phyloP scores from a whole-genome alignment of 2,113 vertebrate genomes.

The Hippocampus zosterae region DNA sequence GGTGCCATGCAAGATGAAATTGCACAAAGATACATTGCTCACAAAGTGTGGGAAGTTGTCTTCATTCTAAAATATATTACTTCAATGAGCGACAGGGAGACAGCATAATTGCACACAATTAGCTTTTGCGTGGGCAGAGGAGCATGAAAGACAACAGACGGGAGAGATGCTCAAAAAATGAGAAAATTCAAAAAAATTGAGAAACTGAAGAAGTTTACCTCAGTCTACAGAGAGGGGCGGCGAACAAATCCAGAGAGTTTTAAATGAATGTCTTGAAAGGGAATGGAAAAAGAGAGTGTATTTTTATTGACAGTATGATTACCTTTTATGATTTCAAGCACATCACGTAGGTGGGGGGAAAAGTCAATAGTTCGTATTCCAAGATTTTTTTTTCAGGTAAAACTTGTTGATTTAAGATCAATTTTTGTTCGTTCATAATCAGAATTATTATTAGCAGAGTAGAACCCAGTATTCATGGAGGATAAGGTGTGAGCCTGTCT shows the following conservation, averaged over 20 bases:
- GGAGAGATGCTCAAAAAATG: conserved; percentile 36
- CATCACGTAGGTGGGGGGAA: no score
- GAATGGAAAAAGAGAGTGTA: conserved; percentile 1
- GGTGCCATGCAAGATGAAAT: conserved; percentile 23
- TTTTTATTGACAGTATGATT: neutral
- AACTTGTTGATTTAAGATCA: neutral
- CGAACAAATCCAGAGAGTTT: conserved; percentile 16
- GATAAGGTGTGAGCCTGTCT: no score
- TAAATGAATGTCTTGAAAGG: conserved; percentile 22
- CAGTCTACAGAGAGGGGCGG: neutral
- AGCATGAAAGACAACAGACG: conserved; percentile 37
- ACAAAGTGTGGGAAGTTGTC: conserved; percentile 37
- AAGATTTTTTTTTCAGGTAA: neutral
- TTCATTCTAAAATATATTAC: conserved; percentile 43
- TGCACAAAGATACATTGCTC: conserved; percentile 39
- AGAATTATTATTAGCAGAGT: no score
- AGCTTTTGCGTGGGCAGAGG: conserved; percentile 52
- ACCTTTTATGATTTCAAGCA: neutral
- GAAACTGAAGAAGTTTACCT: conserved; percentile 35
- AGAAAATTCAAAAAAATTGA: conserved; percentile 43
- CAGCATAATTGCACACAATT: conserved; percentile 63
- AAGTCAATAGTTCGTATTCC: neutral
- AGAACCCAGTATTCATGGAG: no score
- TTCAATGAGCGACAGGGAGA: conserved; percentile 50
- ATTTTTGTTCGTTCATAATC: neutral